Percentiles rank a stretch among this genome's conserved stretches.
Conservation (phyloP, 2,113 vertebrate genomes). For the Macaca fascicularis region T2T-MFA8v1.1 NC_088376.1:29849001-29849500, state of each 20-base stretch:
- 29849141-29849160: background rate
- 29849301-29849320: background rate
- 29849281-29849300: background rate
- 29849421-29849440: background rate
- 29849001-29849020: background rate
- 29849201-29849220: background rate
- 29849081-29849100: background rate
- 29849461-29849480: background rate
- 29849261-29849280: background rate
- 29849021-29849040: background rate
- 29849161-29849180: background rate
- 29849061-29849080: background rate
- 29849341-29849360: background rate
- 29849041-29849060: background rate
- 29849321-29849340: background rate
- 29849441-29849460: background rate
- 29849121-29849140: background rate
- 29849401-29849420: background rate
- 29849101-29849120: background rate
- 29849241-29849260: background rate
- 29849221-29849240: background rate
- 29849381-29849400: background rate
- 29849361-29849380: background rate
- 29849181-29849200: background rate
- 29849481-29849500: background rate